These are phyloP conservation scores for Leiothrix lutea DNA, from an alignment of 2,113 vertebrate species.

Conservation along the genomic window DNA sequence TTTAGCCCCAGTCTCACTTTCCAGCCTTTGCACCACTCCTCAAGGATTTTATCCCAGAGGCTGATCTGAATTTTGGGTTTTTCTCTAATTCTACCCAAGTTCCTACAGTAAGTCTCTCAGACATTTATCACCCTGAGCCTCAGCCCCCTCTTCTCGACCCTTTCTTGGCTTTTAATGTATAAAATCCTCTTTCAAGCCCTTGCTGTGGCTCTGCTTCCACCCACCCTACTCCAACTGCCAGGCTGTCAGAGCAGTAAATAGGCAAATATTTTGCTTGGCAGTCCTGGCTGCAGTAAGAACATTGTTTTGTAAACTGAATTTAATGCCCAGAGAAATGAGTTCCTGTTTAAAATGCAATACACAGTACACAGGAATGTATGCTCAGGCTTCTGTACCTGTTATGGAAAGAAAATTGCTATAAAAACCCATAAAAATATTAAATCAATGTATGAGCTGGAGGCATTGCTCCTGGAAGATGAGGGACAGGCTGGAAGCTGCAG, in stretches of 20 bases:
- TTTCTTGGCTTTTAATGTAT: background rate
- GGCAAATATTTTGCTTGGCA: constrained; percentile 7
- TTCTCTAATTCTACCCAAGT: background rate
- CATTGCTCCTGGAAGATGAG: background rate
- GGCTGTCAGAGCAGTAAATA: background rate
- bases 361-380: background rate
- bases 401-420: background rate
- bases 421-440: background rate
- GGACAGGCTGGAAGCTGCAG: background rate
- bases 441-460: background rate
- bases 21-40: background rate
- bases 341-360: background rate
- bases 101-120: background rate
- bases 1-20: background rate
- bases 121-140: background rate
- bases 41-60: background rate
- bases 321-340: background rate
- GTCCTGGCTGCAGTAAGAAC: background rate
- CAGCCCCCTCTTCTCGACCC: background rate
- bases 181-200: background rate
- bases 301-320: background rate
- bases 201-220: background rate
- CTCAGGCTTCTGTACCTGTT: background rate
- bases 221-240: background rate
- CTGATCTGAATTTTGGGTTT: background rate